Base-by-base conservation (phyloP, 2,888 invertebrate species). In the Ormyrus rosae region DNA sequence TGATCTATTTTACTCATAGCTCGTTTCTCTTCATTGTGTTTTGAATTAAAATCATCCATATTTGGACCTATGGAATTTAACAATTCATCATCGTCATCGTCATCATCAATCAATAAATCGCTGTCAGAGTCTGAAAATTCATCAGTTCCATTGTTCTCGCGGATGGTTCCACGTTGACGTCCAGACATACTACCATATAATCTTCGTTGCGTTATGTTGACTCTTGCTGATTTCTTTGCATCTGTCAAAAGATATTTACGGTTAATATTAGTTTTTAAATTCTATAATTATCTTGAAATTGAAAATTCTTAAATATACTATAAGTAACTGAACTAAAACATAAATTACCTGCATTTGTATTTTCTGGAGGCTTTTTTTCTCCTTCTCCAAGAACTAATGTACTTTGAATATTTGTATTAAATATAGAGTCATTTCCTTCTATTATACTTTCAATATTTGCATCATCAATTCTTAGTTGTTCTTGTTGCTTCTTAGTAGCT, bases 171-270 rank as follows among this genome's bases (percentile, higher is more conserved):
- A 82, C 88, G 72, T 87, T 89, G 67, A 86, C 87, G 60, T 86
- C 91, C 93, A 70, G 91, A 92, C 92, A 92, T 93, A 84, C 92
- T 93, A 83, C 94, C 94, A 88, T 93, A 94, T 75, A 93, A 92
- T 60, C 92, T 91, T 0, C 93, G 91, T 71, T 91, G 90, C 5
- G 85, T 84, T 6, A 86, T 73, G 60, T 87, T 88, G 10, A 86
- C 83, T 72, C 87, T 84, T 5, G 89, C 87, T 0, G 87, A 83
- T 84, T 87, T 87, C 13, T 84, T 87, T 9, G 85, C 80, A 60
- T 85, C 88, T 89, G 70, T 48, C 82, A 82, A 71, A 55, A 53
- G 58, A 45, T 72, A 61, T 78, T 55, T 53, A 65, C 9, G 64
- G 58, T 50, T 11, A 45, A 2, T n/a, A 46, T 69, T 50, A 50